These are phyloP conservation scores for Campylomormyrus tamandua DNA, from an alignment of 2,113 vertebrate genomes.

Conservation along the genomic window DNA sequence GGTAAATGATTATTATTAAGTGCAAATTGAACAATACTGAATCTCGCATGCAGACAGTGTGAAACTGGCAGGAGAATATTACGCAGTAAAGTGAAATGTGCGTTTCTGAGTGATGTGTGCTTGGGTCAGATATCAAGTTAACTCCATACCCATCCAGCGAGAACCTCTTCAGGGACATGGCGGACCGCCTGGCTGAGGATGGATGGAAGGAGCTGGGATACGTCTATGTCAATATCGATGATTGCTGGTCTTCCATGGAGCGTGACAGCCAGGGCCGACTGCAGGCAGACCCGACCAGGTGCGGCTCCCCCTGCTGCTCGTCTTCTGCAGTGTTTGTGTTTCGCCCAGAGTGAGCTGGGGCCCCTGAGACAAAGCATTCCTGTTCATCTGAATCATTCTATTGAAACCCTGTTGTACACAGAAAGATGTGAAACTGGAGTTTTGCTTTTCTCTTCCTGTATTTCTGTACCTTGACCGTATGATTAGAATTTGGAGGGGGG, in stretches of 20 bases:
- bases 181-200: conserved; percentile 71
- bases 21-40: neutral
- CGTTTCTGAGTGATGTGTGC: neutral
- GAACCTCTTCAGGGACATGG: conserved; percentile 81
- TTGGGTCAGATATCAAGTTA: neutral
- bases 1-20: conserved; percentile 48
- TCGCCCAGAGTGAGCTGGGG: neutral
- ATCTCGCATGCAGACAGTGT: neutral
- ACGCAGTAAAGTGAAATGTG: neutral
- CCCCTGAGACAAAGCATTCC: neutral
- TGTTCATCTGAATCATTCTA: neutral
- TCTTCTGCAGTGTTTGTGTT: neutral
- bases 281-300: conserved; percentile 71
- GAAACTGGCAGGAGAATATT: neutral
- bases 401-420: neutral
- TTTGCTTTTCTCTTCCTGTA: neutral
- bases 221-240: conserved; percentile 81
- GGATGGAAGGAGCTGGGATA: conserved; percentile 72
- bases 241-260: conserved; percentile 80
- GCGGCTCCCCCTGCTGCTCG: neutral
- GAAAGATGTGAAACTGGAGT: neutral
- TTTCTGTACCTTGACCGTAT: neutral
- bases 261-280: conserved; percentile 64
- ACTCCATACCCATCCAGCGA: conserved; percentile 54
- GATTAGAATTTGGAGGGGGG: neutral